These are phyloP conservation scores for Calephelis perditalis DNA, from an alignment of 2,888 invertebrate genomes.

Conservation along the genomic window DNA sequence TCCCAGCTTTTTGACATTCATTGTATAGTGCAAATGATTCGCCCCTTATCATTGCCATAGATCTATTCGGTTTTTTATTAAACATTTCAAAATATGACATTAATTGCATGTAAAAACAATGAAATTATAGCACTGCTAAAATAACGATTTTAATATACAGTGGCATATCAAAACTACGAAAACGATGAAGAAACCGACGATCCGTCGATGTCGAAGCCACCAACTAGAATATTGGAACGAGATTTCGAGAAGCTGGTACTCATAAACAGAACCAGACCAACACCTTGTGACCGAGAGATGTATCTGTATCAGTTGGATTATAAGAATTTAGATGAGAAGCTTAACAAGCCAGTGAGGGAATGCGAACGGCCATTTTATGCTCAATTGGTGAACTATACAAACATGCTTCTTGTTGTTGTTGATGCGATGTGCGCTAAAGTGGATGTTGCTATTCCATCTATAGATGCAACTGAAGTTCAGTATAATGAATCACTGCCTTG, in stretches of 20 bases:
- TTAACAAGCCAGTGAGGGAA: constrained; percentile 59
- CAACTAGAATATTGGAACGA: constrained; percentile 69
- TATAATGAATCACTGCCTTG: constrained; percentile 82
- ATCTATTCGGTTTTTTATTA: constrained; percentile 16
- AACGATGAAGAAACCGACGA: constrained; percentile 72
- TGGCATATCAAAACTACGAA: constrained; percentile 62
- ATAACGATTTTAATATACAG: constrained; percentile 35
- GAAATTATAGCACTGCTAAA: background rate
- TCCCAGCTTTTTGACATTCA: constrained; percentile 4
- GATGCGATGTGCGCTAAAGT: constrained; percentile 79
- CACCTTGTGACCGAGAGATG: constrained; percentile 90
- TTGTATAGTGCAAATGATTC: constrained; percentile 8
- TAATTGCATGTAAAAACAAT: constrained; percentile 2
- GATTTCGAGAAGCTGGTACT: constrained; percentile 81
- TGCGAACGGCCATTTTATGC: constrained; percentile 83
- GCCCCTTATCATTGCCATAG: background rate
- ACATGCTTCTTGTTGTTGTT: constrained; percentile 88
- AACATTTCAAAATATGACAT: background rate
- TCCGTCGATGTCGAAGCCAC: constrained; percentile 55
- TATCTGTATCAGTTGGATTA: constrained; percentile 74
- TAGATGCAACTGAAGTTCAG: constrained; percentile 66
- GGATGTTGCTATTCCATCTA: constrained; percentile 59
- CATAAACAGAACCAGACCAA: constrained; percentile 87
- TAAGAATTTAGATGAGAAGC: constrained; percentile 67
- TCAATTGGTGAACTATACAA: constrained; percentile 85